These are phyloP conservation scores for Neoascia interrupta DNA, from an alignment of 2,888 invertebrate species.

Conservation along the genomic window DNA sequence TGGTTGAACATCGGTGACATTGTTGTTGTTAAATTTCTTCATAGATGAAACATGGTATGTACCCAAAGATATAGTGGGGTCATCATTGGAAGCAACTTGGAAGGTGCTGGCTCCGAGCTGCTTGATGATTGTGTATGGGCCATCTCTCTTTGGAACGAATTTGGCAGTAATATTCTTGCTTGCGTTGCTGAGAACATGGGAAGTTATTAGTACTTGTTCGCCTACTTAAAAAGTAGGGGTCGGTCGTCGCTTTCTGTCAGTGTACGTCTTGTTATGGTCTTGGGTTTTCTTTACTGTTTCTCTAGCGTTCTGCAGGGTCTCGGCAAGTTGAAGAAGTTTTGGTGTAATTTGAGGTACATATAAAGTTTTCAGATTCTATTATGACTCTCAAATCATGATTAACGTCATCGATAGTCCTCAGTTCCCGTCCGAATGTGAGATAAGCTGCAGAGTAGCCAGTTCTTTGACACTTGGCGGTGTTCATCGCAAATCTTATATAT, in stretches of 20 bases:
- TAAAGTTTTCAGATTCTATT: slow-evolving; percentile 24
- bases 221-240: not conserved
- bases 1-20: too few relatives aligned
- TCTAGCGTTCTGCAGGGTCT: not conserved
- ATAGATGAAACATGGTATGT: slow-evolving; percentile 3
- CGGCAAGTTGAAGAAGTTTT: not conserved
- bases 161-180: slow-evolving; percentile 16
- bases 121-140: slow-evolving; percentile 10
- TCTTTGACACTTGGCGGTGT: not conserved
- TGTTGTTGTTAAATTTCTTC: too few relatives aligned
- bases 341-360: slow-evolving; percentile 40
- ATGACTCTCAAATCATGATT: slow-evolving; percentile 3
- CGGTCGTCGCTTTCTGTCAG: slow-evolving; percentile 5
- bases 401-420: slow-evolving; percentile 7
- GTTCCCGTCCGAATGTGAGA: slow-evolving; percentile 16
- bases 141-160: not conserved
- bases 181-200: slow-evolving; percentile 10
- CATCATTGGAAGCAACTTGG: too few relatives aligned
- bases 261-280: slow-evolving; percentile 26
- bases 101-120: slow-evolving; percentile 17
- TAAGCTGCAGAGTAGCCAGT: slow-evolving; percentile 9
- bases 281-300: slow-evolving; percentile 35
- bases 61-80: not conserved
- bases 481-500: slow-evolving; percentile 19
- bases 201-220: slow-evolving; percentile 11